Conservation (phyloP, 2,888 invertebrate species). For the Nipponacmea schrenckii region DNA sequence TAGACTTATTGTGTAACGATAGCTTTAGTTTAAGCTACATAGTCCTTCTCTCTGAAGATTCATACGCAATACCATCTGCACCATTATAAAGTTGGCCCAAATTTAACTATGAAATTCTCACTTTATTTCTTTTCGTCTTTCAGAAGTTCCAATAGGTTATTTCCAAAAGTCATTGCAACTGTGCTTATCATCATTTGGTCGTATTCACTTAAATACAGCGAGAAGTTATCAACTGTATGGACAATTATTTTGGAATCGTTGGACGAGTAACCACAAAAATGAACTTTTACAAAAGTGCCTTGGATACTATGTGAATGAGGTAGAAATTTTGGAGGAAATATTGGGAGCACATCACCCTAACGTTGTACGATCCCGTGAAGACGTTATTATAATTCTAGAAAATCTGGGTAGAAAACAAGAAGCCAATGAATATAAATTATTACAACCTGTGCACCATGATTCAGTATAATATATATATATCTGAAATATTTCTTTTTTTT, state of each 20-base stretch:
- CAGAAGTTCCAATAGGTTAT: slow-evolving; percentile 36
- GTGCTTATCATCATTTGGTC: slow-evolving; percentile 39
- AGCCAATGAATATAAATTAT: slow-evolving; percentile 27
- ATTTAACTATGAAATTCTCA: too few relatives aligned
- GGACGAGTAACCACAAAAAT: slow-evolving; percentile 7
- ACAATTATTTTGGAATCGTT: slow-evolving; percentile 44
- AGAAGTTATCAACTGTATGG: slow-evolving; percentile 44
- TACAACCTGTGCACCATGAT: slow-evolving; percentile 28
- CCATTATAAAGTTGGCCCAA: too few relatives aligned
- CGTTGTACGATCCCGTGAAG: slow-evolving; percentile 43
- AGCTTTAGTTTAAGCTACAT: too few relatives aligned
- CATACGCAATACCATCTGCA: too few relatives aligned
- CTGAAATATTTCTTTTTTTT: too few relatives aligned
- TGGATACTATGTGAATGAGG: slow-evolving; percentile 35
- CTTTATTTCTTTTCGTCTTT: slow-evolving; percentile 11
- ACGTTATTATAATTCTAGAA: slow-evolving; percentile 45
- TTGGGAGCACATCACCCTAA: slow-evolving; percentile 40
- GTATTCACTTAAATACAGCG: slow-evolving; percentile 39
- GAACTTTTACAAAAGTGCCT: slow-evolving; percentile 30
- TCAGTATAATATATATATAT: neutral
- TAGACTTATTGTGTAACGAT: too few relatives aligned
- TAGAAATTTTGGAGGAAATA: slow-evolving; percentile 38
- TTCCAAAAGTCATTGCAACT: slow-evolving; percentile 40
- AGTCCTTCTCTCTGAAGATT: too few relatives aligned
- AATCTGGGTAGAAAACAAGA: slow-evolving; percentile 32